phyloP scores from a whole-genome alignment of 1,140 invertebrate genomes.

The Rhynchophorus ferrugineus region DNA sequence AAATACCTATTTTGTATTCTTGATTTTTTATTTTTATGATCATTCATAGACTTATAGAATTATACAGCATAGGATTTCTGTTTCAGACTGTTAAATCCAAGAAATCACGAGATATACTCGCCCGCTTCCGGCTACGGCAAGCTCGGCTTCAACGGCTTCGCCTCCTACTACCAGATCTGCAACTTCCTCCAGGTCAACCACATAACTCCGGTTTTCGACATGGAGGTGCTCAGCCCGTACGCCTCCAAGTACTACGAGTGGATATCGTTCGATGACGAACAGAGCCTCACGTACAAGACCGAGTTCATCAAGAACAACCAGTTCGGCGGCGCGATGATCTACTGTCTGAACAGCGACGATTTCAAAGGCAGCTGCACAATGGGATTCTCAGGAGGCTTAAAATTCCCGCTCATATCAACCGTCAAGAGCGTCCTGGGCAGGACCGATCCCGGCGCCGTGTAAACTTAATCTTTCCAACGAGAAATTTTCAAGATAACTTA shows the following conservation, averaged over 20 bases:
- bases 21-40: too few relatives aligned
- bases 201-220: slow-evolving; percentile 52
- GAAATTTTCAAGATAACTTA: too few relatives aligned
- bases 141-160: slow-evolving; percentile 61
- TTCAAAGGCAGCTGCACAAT: slow-evolving; percentile 30
- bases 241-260: slow-evolving; percentile 67
- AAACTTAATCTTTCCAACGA: too few relatives aligned
- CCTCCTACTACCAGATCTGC: slow-evolving; percentile 62
- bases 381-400: slow-evolving; percentile 1
- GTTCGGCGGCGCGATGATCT: slow-evolving; percentile 68
- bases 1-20: too few relatives aligned
- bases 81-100: slow-evolving; percentile 55
- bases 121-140: slow-evolving; percentile 61
- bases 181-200: slow-evolving; percentile 50
- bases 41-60: too few relatives aligned
- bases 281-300: slow-evolving; percentile 67
- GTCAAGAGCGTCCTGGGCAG: slow-evolving; percentile 13
- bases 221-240: slow-evolving; percentile 70
- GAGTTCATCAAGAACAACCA: slow-evolving; percentile 54
- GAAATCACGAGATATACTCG: slow-evolving; percentile 59
- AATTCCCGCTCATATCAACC: slow-evolving; percentile 30
- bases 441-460: background rate
- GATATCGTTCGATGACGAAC: slow-evolving; percentile 79
- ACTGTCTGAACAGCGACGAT: slow-evolving; percentile 68
- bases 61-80: too few relatives aligned